Evolutionary conservation across 2,888 invertebrate genomes (phyloP), one percentile per base, ranked within the genome.

Genomic region (Papilio protenor): DNA sequence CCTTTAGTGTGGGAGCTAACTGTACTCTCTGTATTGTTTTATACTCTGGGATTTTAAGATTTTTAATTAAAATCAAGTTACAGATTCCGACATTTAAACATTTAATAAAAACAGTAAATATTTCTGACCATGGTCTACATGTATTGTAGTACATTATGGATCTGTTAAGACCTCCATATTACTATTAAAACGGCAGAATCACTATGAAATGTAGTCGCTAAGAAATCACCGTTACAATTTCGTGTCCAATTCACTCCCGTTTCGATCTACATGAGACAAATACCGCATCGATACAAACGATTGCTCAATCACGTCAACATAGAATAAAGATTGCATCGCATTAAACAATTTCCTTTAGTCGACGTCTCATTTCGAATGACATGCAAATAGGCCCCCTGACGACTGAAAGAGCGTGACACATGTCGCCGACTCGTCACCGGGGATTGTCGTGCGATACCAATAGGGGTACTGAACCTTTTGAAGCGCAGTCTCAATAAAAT

Each of bases 381-480:
- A 75, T 70, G 47, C 66, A 69, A 78, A 78, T 78, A 73, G 61
- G 78, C 14, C 72, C 78, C 78, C 52, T 57, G 75, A 75, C 75
- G 33, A 76, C 47, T 76, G 75, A 78, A 78, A 72, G 64, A 75
- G 64, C 61, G 33, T 75, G 70, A 78, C 75, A 71, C 70, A 78
- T 71, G 77, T 71, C 77, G 75, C 74, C 5, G 47, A 45, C 70
- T 78, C 49, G 74, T 71, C 59, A 77, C 33, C 59, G 21, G 23
- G 61, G 61, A 72, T 71, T 72, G 59, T 76, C 70, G 76, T 70
- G 47, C 47, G 70, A 76, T 75, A 59, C 76, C 59, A 70, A n/a
- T 18, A 45, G 66, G 45, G 66, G 66, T 69, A 69, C 14, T 40
- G 18, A 69, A 69, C 66, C 45, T 69, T 69, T 69, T 69, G 21